A percentile compares a stretch with the other conserved stretches of the same genome.
Conservation (phyloP, 2,888 invertebrate species). For the Cylloceria caligata region DNA sequence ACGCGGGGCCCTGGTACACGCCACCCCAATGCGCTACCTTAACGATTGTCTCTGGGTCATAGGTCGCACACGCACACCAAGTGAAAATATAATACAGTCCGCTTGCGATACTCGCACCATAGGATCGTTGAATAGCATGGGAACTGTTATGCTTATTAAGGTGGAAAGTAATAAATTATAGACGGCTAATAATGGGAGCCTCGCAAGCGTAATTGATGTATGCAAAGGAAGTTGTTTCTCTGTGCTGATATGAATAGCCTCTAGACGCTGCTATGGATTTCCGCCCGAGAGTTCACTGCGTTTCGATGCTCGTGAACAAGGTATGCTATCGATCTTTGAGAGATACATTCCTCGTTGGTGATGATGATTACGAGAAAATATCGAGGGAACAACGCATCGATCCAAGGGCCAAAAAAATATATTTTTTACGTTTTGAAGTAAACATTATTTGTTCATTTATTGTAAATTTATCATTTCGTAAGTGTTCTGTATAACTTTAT, state of each 20-base stretch:
- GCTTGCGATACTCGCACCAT: conserved; percentile 63
- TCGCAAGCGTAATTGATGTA: conserved; percentile 81
- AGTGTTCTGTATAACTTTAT: no score
- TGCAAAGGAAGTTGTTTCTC: conserved; percentile 81
- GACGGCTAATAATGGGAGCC: conserved; percentile 82
- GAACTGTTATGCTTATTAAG: conserved; percentile 84
- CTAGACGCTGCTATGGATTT: conserved; percentile 49
- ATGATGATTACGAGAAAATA: background rate
- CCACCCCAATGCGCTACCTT: conserved; percentile 82
- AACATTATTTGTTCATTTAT: no score
- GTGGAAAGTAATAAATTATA: conserved; percentile 84
- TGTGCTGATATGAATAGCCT: conserved; percentile 55
- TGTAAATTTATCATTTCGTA: no score
- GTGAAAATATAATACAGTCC: conserved; percentile 57
- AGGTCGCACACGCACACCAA: conserved; percentile 79
- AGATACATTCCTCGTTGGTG: background rate
- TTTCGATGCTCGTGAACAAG: conserved; percentile 42
- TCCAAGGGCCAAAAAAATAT: background rate
- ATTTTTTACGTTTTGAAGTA: no score
- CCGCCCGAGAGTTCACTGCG: conserved; percentile 44
- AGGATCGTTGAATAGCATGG: conserved; percentile 79
- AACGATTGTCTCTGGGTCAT: conserved; percentile 83
- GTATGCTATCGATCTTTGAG: conserved; percentile 56
- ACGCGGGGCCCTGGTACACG: conserved; percentile 55
- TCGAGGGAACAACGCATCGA: background rate